Base-by-base conservation (phyloP, 2,113 vertebrate genomes). In the Agapornis roseicollis region DNA sequence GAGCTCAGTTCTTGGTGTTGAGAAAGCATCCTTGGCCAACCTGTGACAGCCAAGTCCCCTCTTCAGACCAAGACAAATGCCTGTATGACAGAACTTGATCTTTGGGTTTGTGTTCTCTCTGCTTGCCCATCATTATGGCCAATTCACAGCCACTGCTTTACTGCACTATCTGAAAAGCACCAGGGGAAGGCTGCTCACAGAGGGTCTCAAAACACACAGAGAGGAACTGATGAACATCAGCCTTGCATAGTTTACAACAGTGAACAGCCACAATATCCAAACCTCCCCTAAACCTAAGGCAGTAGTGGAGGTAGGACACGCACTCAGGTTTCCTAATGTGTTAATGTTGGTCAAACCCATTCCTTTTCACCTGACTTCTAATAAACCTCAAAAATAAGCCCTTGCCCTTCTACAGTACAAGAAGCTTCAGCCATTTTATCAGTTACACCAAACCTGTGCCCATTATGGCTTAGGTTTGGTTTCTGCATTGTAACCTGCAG, bases 281-380 rank as follows among this genome's bases (percentile, higher is more conserved):
- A 94, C 39, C 6, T 60, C 6, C 44, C 63, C 73, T 35, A 69
- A 94, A 65, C 9, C 37, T 41, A 41, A 61, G 41, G 44, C 0
- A 1, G 44, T 28, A 44, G n/a, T 3, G 25, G 31, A 33, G 53
- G 2, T 52, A 24, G 41, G 41, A 65, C 27, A 14, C 0, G 5
- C 4, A 27, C 22, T 63, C 11, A 47, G 37, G 29, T 47, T 52
- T 86, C 55, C 77, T 63, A 13, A 37, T 8, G n/a, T 9, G 44
- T 25, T 69, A n/a, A 64, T 1, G 3, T 2, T 27, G 55, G 37
- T 39, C 35, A 64, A 49, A 91, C 20, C 9, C 24, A 58, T 11
- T 29, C 52, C 39, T 58, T 71, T 46, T 61, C 33, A 18, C 25
- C 27, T 52, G 25, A 37, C 27, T 66, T 56, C 50, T 79, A 61